Evolutionary conservation across 2,888 invertebrate species (phyloP).

Genomic region (Lissocephala sabroskyi): DNA sequence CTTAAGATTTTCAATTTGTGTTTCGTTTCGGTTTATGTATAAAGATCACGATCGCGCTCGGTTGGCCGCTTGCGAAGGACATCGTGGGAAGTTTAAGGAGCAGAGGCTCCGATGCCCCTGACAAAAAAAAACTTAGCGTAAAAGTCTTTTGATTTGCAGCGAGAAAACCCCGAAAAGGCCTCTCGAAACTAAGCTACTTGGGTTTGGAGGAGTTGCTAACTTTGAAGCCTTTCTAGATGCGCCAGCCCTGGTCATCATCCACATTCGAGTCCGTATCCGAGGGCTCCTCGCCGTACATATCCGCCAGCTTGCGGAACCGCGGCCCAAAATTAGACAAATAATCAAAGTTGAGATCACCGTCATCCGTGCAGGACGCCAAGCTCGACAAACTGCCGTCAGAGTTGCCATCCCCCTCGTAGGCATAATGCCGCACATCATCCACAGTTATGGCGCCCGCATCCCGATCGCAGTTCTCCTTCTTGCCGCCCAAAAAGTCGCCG

Average conservation of each 20-base stretch:
- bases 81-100: conserved; percentile 24
- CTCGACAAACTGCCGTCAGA: conserved; percentile 94
- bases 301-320: conserved; percentile 93
- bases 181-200: conserved; percentile 6
- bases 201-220: background rate
- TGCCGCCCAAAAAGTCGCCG: conserved; percentile 90
- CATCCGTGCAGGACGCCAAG: conserved; percentile 92
- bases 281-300: conserved; percentile 94
- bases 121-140: conserved; percentile 40
- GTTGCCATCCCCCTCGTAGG: conserved; percentile 97
- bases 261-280: conserved; percentile 87
- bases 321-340: conserved; percentile 96
- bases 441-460: conserved; percentile 94
- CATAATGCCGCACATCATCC: conserved; percentile 97
- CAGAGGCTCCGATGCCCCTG: conserved; percentile 18
- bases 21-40: conserved; percentile 41
- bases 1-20: conserved; percentile 40
- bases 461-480: conserved; percentile 90
- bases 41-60: conserved; percentile 16
- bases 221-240: conserved; percentile 69
- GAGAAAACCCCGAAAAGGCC: background rate
- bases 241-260: conserved; percentile 87
- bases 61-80: too few relatives aligned
- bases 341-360: conserved; percentile 94
- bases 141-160: conserved; percentile 53